A percentile compares a stretch with the other conserved stretches of the same genome.
Conservation (phyloP, 2,888 invertebrate genomes). For the Arenicola marina region DNA sequence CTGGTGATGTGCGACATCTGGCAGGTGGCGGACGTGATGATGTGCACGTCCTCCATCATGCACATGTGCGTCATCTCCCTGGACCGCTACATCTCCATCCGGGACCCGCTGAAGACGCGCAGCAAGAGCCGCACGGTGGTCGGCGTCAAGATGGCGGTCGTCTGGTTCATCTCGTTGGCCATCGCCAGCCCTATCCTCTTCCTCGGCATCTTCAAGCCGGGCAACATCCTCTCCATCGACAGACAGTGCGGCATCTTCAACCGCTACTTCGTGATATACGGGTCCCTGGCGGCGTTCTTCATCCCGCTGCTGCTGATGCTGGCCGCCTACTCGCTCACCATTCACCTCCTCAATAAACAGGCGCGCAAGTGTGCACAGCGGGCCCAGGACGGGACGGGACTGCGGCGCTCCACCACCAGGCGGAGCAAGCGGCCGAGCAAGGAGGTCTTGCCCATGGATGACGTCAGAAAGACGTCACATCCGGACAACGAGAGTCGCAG, state of each 20-base stretch:
- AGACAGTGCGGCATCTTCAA: conserved; percentile 60
- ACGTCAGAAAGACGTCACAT: too few relatives aligned
- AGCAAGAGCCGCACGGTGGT: conserved; percentile 57
- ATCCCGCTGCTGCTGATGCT: conserved; percentile 94
- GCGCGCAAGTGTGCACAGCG: conserved; percentile 7
- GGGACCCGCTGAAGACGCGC: conserved; percentile 72
- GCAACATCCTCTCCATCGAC: conserved; percentile 69
- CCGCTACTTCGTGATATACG: conserved; percentile 73
- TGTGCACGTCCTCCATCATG: conserved; percentile 66
- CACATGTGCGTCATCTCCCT: conserved; percentile 67
- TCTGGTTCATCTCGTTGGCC: conserved; percentile 82
- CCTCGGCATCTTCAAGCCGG: conserved; percentile 66
- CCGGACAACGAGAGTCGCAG: too few relatives aligned
- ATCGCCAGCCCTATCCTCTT: conserved; percentile 64
- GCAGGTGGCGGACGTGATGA: conserved; percentile 68
- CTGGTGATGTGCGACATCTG: conserved; percentile 63
- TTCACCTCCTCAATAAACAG: conserved; percentile 74
- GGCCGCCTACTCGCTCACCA: conserved; percentile 90
- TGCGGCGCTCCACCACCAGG: conserved; percentile 11
- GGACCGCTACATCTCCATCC: conserved; percentile 80
- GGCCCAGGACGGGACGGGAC: conserved; percentile 2
- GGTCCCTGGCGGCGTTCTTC: conserved; percentile 94
- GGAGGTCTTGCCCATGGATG: too few relatives aligned
- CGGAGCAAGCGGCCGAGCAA: neutral
- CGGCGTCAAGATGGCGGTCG: conserved; percentile 82